Conservation (phyloP, 2,888 invertebrate species). For the Asteroscopus sphinx region DNA sequence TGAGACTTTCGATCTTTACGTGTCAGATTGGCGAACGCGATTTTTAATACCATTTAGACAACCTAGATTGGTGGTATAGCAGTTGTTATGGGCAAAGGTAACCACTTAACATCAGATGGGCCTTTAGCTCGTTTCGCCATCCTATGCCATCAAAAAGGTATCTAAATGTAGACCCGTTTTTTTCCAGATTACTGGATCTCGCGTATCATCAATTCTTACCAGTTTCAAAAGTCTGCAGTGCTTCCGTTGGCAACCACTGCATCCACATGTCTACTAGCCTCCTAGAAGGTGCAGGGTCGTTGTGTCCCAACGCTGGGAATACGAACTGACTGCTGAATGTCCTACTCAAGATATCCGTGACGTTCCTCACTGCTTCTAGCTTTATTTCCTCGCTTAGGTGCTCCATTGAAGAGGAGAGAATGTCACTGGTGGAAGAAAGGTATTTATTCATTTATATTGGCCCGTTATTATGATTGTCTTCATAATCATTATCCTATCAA, state of each 20-base stretch:
- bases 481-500: no score
- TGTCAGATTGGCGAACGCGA: no score
- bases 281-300: conserved; percentile 92
- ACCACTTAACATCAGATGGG: no score
- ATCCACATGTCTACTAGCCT: conserved; percentile 95
- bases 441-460: background rate
- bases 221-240: conserved; percentile 94
- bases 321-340: conserved; percentile 97
- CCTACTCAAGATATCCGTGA: conserved; percentile 94
- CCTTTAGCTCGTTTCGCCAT: no score
- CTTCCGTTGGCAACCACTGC: conserved; percentile 95
- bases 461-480: background rate
- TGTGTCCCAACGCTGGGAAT: conserved; percentile 97
- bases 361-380: conserved; percentile 93
- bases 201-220: conserved; percentile 87
- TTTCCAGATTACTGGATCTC: no score
- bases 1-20: no score
- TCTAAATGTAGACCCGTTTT: no score
- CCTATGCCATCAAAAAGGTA: no score
- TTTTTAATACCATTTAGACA: no score
- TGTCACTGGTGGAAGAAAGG: conserved; percentile 91
- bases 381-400: conserved; percentile 92
- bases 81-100: no score
- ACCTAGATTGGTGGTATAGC: no score
- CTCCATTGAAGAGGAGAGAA: conserved; percentile 94